Percentiles rank a stretch among this genome's conserved stretches.
Evolutionary conservation across 2,888 invertebrate species (phyloP).

Genomic region (Acanthoscelides obtectus): DNA sequence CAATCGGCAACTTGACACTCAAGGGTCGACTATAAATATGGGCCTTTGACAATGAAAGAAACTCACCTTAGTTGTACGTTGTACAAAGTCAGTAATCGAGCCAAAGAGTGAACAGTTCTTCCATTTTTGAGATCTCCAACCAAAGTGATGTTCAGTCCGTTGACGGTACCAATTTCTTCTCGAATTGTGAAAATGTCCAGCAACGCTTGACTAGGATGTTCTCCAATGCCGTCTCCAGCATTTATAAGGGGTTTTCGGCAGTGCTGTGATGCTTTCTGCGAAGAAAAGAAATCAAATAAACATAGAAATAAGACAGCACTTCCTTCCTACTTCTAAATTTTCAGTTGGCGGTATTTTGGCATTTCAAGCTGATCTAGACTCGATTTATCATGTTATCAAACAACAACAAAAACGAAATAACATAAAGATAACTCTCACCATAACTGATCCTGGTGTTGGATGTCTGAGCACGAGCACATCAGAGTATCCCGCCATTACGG

Average conservation of each 20-base stretch:
- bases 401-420: no score
- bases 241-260: slow-evolving; percentile 92
- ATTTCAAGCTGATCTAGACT: no score
- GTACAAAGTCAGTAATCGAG: slow-evolving; percentile 88
- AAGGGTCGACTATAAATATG: no score
- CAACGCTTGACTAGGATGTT: slow-evolving; percentile 96
- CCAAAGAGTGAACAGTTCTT: slow-evolving; percentile 95
- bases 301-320: no score
- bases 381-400: no score
- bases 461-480: no score
- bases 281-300: neutral
- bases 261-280: slow-evolving; percentile 73
- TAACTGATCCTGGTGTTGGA: slow-evolving; percentile 80
- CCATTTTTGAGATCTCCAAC: slow-evolving; percentile 98
- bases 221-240: slow-evolving; percentile 96
- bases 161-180: slow-evolving; percentile 98
- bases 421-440: slow-evolving; percentile 66
- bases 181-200: slow-evolving; percentile 97
- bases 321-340: no score
- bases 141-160: slow-evolving; percentile 94
- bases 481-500: no score
- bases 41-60: no score
- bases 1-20: no score
- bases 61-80: slow-evolving; percentile 73
- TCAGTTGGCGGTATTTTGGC: no score